Conservation (phyloP, 2,113 vertebrate genomes). For the Urocitellus parryii region DNA sequence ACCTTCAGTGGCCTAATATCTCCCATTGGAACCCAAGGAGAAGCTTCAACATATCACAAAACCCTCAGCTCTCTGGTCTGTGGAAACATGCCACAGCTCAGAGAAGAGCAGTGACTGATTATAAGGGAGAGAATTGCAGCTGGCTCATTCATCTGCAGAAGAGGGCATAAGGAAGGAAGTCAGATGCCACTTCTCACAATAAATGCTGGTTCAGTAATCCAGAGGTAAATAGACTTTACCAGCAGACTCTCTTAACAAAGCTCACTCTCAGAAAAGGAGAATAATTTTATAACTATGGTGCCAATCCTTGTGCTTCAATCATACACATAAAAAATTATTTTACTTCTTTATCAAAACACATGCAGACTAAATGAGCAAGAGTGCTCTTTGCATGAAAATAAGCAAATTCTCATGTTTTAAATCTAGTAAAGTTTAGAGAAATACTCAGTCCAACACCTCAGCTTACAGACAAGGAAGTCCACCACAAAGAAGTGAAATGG, state of each 20-base stretch:
- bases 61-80: neutral
- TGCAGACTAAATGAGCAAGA: neutral
- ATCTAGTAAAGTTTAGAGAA: neutral
- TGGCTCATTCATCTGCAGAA: neutral
- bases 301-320: neutral
- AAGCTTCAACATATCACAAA: neutral
- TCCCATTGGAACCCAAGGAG: neutral
- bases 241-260: neutral
- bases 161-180: neutral
- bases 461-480: neutral
- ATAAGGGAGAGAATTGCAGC: neutral
- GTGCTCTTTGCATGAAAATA: neutral
- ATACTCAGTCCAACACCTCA: neutral
- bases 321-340: neutral
- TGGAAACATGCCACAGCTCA: slow-evolving; percentile 39
- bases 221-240: neutral
- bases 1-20: neutral
- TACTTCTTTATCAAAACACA: neutral
- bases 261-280: neutral
- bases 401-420: neutral
- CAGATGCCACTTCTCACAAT: neutral
- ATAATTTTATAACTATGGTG: neutral
- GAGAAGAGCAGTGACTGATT: slow-evolving; percentile 12
- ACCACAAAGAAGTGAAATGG: neutral
- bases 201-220: neutral